These are phyloP conservation scores for Chauna torquata DNA, from an alignment of 2,113 vertebrate genomes.

Conservation along the genomic window DNA sequence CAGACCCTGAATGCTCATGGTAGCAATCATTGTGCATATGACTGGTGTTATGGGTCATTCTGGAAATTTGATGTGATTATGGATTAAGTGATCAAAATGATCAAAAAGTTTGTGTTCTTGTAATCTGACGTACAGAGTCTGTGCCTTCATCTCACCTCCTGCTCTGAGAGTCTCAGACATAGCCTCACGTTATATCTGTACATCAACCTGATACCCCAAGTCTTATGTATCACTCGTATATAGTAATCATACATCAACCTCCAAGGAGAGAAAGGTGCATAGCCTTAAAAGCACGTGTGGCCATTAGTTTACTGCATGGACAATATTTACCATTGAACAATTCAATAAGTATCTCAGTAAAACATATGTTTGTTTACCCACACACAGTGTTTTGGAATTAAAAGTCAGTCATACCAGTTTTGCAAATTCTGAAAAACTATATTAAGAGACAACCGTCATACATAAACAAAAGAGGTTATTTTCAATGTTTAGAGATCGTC, in stretches of 20 bases:
- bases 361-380: not conserved
- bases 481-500: not conserved
- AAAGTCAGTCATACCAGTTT: not conserved
- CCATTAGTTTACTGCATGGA: too few relatives aligned
- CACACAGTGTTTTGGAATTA: not conserved
- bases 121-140: fast-evolving
- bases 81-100: not conserved
- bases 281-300: fast-evolving
- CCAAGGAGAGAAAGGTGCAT: too few relatives aligned
- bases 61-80: not conserved
- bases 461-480: too few relatives aligned
- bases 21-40: fast-evolving
- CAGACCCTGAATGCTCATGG: fast-evolving
- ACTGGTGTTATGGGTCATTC: fast-evolving
- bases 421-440: not conserved
- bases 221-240: fast-evolving
- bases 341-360: not conserved
- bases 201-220: too few relatives aligned
- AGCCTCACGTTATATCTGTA: fast-evolving
- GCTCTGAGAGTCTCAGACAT: fast-evolving
- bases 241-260: fast-evolving
- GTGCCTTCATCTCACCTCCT: not conserved
- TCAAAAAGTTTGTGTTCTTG: not conserved
- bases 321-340: too few relatives aligned
- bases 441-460: not conserved